These are phyloP conservation scores for Euphonia xanthogaster DNA, from an alignment of 2,797 vertebrate species.

Conservation along the genomic window DNA sequence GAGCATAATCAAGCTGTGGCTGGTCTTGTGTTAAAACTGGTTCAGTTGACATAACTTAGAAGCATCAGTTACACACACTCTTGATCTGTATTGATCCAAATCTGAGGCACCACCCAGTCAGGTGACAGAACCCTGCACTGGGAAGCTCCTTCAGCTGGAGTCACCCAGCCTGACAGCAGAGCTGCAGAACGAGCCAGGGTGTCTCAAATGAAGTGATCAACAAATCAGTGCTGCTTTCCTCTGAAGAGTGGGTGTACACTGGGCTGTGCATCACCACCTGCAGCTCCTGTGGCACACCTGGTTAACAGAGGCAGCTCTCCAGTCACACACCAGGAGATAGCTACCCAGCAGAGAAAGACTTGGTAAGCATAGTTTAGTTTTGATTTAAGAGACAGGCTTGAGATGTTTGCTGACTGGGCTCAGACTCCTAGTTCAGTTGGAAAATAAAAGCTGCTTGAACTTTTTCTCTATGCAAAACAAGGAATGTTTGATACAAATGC, in stretches of 20 bases:
- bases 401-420: not conserved
- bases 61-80: not conserved
- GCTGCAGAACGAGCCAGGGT: not conserved
- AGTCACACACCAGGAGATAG: not conserved
- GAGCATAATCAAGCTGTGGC: not conserved
- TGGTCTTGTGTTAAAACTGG: not conserved
- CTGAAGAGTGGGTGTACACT: not conserved
- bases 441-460: not conserved
- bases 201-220: not conserved
- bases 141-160: not conserved
- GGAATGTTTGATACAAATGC: not conserved
- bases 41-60: not conserved
- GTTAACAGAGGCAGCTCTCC: not conserved
- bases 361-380: not conserved
- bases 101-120: not conserved
- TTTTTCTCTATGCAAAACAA: not conserved
- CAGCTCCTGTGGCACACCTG: not conserved
- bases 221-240: not conserved
- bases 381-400: not conserved
- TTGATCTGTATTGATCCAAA: not conserved
- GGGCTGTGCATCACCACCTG: not conserved
- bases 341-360: not conserved
- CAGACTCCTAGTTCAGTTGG: not conserved
- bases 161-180: not conserved
- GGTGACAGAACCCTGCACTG: not conserved